These are phyloP conservation scores for Arbacia lixula DNA, from an alignment of 53 echinoderm and acorn worm species.

Conservation along the genomic window DNA sequence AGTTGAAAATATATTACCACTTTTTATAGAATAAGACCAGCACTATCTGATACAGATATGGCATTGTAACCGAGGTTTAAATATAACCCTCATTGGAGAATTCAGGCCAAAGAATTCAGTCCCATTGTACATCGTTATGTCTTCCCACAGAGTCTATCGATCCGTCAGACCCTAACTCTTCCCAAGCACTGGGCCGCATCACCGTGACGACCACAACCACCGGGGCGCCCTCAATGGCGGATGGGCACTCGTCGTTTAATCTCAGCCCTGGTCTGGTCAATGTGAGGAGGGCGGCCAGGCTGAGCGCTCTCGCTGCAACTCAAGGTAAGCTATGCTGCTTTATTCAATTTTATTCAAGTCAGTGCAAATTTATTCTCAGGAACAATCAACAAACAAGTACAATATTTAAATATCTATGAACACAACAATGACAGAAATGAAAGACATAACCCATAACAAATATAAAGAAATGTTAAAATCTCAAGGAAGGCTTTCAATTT, in stretches of 20 bases:
- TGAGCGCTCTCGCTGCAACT: constrained; percentile 58
- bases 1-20: too few relatives aligned
- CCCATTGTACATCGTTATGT: background rate
- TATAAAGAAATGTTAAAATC: too few relatives aligned
- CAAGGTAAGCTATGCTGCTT: constrained; percentile 56
- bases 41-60: too few relatives aligned
- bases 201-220: constrained; percentile 73
- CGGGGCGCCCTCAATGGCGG: constrained; percentile 57
- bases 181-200: constrained; percentile 71
- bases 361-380: too few relatives aligned
- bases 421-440: too few relatives aligned
- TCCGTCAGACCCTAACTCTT: constrained; percentile 12
- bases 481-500: background rate
- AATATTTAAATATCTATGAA: too few relatives aligned
- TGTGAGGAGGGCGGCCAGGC: constrained; percentile 60
- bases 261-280: constrained; percentile 73
- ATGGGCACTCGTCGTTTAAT: constrained; percentile 68
- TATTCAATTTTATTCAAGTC: too few relatives aligned
- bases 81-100: background rate
- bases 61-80: too few relatives aligned
- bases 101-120: background rate
- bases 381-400: too few relatives aligned
- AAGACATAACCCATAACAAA: too few relatives aligned
- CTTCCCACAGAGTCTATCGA: background rate
- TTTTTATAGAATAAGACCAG: too few relatives aligned